These are phyloP conservation scores for Acanthurus lineatus DNA, from an alignment of 2,797 vertebrate species.

Conservation along the genomic window DNA sequence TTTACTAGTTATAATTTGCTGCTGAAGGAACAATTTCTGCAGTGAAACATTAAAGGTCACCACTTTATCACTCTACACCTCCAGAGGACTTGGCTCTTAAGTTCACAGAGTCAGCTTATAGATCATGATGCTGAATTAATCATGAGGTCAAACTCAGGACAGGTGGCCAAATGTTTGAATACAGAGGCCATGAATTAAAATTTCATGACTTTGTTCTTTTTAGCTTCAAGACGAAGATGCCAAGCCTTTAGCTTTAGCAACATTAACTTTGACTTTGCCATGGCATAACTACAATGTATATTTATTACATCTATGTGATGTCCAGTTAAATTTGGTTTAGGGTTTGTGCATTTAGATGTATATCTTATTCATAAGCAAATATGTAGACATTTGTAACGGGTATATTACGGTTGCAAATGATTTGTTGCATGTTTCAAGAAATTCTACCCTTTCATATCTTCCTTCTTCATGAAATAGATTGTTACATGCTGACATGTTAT, in stretches of 20 bases:
- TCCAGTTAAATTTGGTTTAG: conserved; percentile 1
- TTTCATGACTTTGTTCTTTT: conserved; percentile 55
- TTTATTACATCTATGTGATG: conserved; percentile 7
- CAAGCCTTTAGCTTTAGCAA: conserved; percentile 40
- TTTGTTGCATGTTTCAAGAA: background rate
- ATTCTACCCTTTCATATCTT: background rate
- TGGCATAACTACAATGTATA: conserved; percentile 2
- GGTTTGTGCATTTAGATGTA: background rate
- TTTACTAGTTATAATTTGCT: conserved; percentile 1
- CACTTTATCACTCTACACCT: conserved; percentile 22
- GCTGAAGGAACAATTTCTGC: background rate
- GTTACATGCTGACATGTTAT: background rate
- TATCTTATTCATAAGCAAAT: background rate
- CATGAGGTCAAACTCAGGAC: conserved; percentile 53
- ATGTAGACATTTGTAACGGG: background rate
- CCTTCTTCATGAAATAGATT: background rate
- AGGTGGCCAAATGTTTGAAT: conserved; percentile 54
- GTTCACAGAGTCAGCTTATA: conserved; percentile 23
- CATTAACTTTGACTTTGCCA: conserved; percentile 16
- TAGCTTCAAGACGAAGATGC: conserved; percentile 31
- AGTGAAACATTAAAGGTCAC: conserved; percentile 8
- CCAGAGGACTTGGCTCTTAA: conserved; percentile 10
- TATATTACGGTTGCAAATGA: background rate
- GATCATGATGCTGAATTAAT: conserved; percentile 59
- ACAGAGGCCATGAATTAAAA: conserved; percentile 53